phyloP scores from a whole-genome alignment of 2,113 vertebrate genomes.

The Misgurnus mizolepis region DNA sequence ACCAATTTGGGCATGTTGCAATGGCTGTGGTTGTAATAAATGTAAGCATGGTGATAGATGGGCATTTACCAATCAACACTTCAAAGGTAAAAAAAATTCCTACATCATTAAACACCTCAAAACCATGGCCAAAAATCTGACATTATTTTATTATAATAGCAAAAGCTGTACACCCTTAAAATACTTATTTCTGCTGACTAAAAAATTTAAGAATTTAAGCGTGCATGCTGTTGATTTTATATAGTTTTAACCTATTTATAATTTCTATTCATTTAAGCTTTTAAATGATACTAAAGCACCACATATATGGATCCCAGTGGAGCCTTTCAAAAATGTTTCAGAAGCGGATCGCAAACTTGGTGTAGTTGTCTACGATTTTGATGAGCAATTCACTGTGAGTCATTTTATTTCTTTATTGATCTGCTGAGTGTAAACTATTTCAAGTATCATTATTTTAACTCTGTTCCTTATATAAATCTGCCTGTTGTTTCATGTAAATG shows the following conservation, averaged over 20 bases:
- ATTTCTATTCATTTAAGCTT: neutral
- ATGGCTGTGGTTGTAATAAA: constrained; percentile 49
- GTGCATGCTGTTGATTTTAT: neutral
- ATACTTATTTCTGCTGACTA: too few species aligned
- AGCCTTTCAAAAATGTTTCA: constrained; percentile 9
- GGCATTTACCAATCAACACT: neutral
- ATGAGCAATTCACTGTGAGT: constrained; percentile 37
- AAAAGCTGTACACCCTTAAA: too few species aligned
- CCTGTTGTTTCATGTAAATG: too few species aligned
- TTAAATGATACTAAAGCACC: constrained; percentile 32
- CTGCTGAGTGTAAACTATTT: neutral
- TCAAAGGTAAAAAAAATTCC: constrained; percentile 21
- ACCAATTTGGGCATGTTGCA: constrained; percentile 10
- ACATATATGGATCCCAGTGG: too few species aligned
- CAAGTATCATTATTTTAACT: neutral
- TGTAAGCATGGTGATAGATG: too few species aligned
- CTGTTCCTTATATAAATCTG: too few species aligned
- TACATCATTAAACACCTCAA: neutral
- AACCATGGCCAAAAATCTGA: too few species aligned
- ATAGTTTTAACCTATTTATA: neutral
- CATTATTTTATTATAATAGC: neutral
- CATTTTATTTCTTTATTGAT: constrained; percentile 46
- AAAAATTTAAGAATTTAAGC: too few species aligned
- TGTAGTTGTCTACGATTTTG: constrained; percentile 56
- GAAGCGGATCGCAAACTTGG: constrained; percentile 32